These are phyloP conservation scores for Actinostola sp. DNA, from an alignment of 92 coral and sea anemone genomes.

Conservation along the genomic window DNA sequence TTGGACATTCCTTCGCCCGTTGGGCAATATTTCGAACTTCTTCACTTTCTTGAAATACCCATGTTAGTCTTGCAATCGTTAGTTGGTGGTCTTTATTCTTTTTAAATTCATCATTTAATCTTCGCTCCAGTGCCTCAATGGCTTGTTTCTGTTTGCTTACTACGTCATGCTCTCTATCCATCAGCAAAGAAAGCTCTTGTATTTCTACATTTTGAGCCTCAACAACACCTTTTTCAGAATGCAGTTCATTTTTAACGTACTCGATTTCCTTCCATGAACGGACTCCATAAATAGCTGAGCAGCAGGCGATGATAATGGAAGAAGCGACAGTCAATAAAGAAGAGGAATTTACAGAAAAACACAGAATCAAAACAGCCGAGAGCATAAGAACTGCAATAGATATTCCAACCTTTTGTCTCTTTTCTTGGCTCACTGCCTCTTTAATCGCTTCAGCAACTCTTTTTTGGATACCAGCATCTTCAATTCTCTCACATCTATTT, in stretches of 20 bases:
- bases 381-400: neutral
- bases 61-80: slow-evolving; percentile 38
- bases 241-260: slow-evolving; percentile 22
- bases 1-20: slow-evolving; percentile 20
- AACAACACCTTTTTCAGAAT: slow-evolving; percentile 32
- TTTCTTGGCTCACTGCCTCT: slow-evolving; percentile 21
- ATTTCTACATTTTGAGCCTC: slow-evolving; percentile 59
- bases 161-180: slow-evolving; percentile 69
- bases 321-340: slow-evolving; percentile 17
- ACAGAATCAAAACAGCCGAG: slow-evolving; percentile 21
- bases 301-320: slow-evolving; percentile 24
- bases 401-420: slow-evolving; percentile 22
- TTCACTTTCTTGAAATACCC: slow-evolving; percentile 49
- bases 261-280: slow-evolving; percentile 38
- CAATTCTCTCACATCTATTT: slow-evolving; percentile 3
- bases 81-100: slow-evolving; percentile 63
- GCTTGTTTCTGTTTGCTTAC: slow-evolving; percentile 69
- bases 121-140: slow-evolving; percentile 67
- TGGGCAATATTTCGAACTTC: slow-evolving; percentile 41
- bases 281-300: slow-evolving; percentile 36
- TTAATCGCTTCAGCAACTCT: slow-evolving; percentile 27
- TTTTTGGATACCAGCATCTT: slow-evolving; percentile 4
- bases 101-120: slow-evolving; percentile 61
- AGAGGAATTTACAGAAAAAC: slow-evolving; percentile 36
- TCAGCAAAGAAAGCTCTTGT: slow-evolving; percentile 54